Percentiles rank a stretch among this genome's conserved stretches.
Conservation (phyloP, 2,888 invertebrate genomes). For the Pycnomerus fuliginosus region DNA sequence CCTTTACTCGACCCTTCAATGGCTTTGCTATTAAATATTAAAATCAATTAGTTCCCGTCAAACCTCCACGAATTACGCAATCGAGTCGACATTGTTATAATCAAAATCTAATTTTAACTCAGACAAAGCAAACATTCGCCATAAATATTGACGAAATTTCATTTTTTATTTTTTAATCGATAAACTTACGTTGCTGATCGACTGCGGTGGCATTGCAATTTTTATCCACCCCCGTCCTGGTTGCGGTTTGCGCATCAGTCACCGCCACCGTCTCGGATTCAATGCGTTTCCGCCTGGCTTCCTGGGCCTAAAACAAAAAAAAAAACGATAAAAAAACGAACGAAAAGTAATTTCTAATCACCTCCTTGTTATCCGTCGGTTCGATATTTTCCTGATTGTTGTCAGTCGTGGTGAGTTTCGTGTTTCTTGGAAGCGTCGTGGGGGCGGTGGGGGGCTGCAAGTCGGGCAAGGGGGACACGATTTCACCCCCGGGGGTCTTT, state of each 20-base stretch:
- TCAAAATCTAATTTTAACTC: too few relatives aligned
- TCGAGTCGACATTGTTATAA: too few relatives aligned
- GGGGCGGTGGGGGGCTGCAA: constrained; percentile 40
- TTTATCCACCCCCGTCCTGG: constrained; percentile 58
- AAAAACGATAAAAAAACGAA: not conserved
- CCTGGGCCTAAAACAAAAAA: constrained; percentile 56
- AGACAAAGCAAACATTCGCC: too few relatives aligned
- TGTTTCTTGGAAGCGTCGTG: constrained; percentile 43
- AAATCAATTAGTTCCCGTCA: too few relatives aligned
- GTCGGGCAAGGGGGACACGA: constrained; percentile 38
- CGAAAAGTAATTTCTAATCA: too few relatives aligned
- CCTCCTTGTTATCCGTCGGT: constrained; percentile 63
- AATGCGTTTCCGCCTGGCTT: constrained; percentile 55
- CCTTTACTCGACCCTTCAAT: too few relatives aligned
- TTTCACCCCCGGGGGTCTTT: constrained; percentile 56
- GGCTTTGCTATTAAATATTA: too few relatives aligned
- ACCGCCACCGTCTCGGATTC: too few relatives aligned
- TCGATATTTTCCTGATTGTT: constrained; percentile 71
- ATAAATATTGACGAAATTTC: too few relatives aligned
- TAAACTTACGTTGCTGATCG: constrained; percentile 30
- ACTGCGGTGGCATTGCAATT: constrained; percentile 68
- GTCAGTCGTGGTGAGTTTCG: constrained; percentile 56
- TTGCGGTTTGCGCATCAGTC: constrained; percentile 13
- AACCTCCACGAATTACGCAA: too few relatives aligned
- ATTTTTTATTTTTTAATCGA: too few relatives aligned